Evolutionary conservation across 2,797 vertebrate genomes (phyloP), one percentile per base, ranked within the genome.

Genomic region (Mus spretus): DNA sequence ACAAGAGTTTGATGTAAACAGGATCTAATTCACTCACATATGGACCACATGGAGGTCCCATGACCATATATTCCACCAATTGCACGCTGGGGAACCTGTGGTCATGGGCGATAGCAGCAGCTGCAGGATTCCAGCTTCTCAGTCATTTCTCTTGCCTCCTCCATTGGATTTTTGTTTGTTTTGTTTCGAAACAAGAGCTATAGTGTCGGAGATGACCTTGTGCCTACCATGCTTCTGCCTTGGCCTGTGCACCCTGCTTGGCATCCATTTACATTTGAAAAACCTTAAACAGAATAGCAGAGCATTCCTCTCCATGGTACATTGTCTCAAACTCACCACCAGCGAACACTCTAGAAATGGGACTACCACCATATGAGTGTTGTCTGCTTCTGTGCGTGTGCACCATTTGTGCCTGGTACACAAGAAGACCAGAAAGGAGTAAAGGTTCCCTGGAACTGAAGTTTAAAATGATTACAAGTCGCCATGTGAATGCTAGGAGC

Each of bases 101-200:
- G 77, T 99, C 99, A 75, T 99, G 99, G 0, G 99, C 98, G 57
- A 99, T 98, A 74, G 99, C 97, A 40, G 96, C 92, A 1, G 98
- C 63, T 99, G 96, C 99, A 99, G 99, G n/a, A 0, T 75, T 0
- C 0, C 0, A 0, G 0, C 11, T 3, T 1, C 91, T 63, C 59
- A 3, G 3, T 26, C 13, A 3, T n/a, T 47, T 34, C 61, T 22
- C 31, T 26, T n/a, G 15, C 40, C 19, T 34, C 10, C 13, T 10
- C n/a, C 28, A 14, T 44, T 72, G 53, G 47, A n/a, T n/a, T 53
- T n/a, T 53, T 70, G 31, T 61, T 37, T 40, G 34, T 40, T 83
- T 63, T 40, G 24, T 63, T 81, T 57, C 57, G 53, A 82, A 82
- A 83, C 12, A 44, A 83, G 26, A 83, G 11, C 53, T 83, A 22